A percentile compares a stretch with the other conserved stretches of the same genome.
These are phyloP conservation scores for Astreopora myriophthalma DNA, from an alignment of 64 coral and sea anemone species.

Conservation along the genomic window DNA sequence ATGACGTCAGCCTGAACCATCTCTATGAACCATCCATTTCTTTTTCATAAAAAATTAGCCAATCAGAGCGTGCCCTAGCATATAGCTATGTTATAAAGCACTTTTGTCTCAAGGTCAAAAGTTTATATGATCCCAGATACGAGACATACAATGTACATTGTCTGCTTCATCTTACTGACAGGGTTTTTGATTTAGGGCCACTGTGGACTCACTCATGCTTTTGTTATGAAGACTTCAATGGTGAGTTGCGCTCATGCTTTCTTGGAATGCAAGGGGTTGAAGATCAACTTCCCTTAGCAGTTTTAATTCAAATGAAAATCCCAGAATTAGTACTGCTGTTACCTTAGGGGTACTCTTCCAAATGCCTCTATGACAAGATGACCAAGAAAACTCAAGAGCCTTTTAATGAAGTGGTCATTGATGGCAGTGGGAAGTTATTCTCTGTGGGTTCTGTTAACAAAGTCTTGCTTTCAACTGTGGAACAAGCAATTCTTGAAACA, in stretches of 20 bases:
- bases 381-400: slow-evolving; percentile 8
- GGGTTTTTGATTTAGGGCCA: not conserved
- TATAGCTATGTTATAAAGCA: too few species aligned
- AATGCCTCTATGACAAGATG: not conserved
- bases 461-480: not conserved
- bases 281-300: not conserved
- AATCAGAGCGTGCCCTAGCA: too few species aligned
- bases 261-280: not conserved
- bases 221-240: not conserved
- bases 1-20: too few species aligned
- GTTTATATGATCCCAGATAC: not conserved
- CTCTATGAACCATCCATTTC: too few species aligned
- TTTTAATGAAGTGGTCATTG: not conserved
- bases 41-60: too few species aligned
- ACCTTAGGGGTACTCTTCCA: not conserved
- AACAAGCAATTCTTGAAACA: slow-evolving; percentile 13
- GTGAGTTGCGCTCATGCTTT: not conserved
- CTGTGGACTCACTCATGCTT: not conserved
- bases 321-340: not conserved
- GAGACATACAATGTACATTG: not conserved
- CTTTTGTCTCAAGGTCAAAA: not conserved
- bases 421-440: not conserved
- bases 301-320: not conserved
- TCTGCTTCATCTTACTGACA: not conserved
- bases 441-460: not conserved